Evolutionary conservation across 1,140 invertebrate species (phyloP).

Genomic region (Drosophila burlai): DNA sequence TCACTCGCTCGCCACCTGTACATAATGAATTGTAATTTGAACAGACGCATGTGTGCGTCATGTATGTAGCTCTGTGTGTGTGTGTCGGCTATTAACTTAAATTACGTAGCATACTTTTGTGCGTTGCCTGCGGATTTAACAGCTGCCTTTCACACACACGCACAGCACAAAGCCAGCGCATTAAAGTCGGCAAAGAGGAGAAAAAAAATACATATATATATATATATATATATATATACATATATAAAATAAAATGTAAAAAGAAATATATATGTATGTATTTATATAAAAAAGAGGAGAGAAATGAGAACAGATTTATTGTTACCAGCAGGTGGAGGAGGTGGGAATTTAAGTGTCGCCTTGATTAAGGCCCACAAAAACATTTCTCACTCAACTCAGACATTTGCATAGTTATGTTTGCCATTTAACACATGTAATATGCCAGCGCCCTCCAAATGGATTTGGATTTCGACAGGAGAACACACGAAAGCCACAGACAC

Average conservation of each 20-base stretch:
- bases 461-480: not conserved
- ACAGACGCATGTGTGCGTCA: constrained; percentile 51
- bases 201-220: not conserved
- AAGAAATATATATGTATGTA: constrained; percentile 3
- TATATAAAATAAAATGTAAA: constrained; percentile 2
- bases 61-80: constrained; percentile 10
- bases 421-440: constrained; percentile 70
- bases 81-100: constrained; percentile 72
- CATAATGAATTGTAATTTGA: constrained; percentile 82
- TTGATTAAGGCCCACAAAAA: constrained; percentile 64
- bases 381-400: constrained; percentile 17
- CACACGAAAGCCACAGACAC: not conserved
- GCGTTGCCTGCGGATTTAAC: constrained; percentile 65
- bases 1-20: constrained; percentile 39
- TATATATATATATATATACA: not conserved
- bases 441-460: constrained; percentile 8
- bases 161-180: constrained; percentile 51
- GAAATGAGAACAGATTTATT: constrained; percentile 62
- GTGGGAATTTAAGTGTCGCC: constrained; percentile 56
- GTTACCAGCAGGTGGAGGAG: constrained; percentile 50
- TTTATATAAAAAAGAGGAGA: not conserved
- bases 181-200: constrained; percentile 46
- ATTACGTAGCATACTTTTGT: constrained; percentile 79
- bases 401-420: constrained; percentile 70
- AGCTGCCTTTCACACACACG: constrained; percentile 29